phyloP scores from a whole-genome alignment of 2,888 invertebrate species.

The Tipula confusa region DNA sequence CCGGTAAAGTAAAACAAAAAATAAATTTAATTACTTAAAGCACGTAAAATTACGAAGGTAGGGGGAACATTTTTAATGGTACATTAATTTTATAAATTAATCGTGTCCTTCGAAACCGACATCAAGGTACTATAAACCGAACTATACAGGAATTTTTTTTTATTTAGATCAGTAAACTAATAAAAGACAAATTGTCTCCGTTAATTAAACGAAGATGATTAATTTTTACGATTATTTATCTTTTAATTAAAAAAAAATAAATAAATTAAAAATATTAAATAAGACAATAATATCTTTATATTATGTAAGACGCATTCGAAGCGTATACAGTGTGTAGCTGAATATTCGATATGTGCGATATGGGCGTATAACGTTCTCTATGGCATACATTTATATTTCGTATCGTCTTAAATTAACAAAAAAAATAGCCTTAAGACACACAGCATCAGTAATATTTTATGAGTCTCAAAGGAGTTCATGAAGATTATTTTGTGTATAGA shows the following conservation, averaged over 20 bases:
- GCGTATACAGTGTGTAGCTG: not conserved
- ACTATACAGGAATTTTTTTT: too few species aligned
- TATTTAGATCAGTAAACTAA: not conserved
- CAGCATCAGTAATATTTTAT: not conserved
- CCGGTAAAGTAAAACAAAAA: too few species aligned
- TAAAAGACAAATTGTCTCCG: not conserved
- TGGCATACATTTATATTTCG: too few species aligned
- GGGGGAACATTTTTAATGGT: not conserved
- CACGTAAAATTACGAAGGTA: too few species aligned
- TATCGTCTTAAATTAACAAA: too few species aligned
- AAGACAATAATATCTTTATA: not conserved
- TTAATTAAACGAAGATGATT: not conserved
- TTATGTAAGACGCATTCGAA: not conserved
- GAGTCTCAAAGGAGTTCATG: not conserved
- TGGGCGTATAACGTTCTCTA: not conserved
- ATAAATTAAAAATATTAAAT: not conserved
- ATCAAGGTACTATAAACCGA: not conserved
- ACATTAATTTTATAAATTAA: not conserved
- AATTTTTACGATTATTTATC: not conserved
- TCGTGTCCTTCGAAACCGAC: not conserved
- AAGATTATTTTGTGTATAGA: not conserved
- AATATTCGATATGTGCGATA: not conserved
- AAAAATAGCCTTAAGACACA: not conserved
- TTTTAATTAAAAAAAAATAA: constrained; percentile 8
- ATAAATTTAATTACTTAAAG: too few species aligned